Base-by-base conservation (phyloP, 2,113 vertebrate genomes). In the Scatophagus argus region DNA sequence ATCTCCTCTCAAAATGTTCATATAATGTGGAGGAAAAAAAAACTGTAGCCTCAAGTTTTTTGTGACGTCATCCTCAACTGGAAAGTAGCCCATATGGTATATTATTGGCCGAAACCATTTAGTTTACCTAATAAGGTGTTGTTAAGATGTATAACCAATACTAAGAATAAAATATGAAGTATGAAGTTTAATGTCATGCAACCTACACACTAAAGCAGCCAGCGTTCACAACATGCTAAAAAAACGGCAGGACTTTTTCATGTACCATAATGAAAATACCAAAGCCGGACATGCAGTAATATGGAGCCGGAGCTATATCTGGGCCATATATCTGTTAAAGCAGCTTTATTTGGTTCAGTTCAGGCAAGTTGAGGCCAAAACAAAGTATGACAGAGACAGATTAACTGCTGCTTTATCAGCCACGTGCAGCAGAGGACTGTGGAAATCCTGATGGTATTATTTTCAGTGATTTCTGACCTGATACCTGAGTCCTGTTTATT, bases 351-450 rank as follows among this genome's bases (percentile, higher is more conserved):
- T 87, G 84, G 84, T 81, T 85, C 10, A 1, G 62, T 87, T 51
- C 43, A 74, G 44, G 34, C 67, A 29, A 79, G 78, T 41, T 79
- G 69, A 77, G 32, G 87, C 89, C 88, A 86, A 88, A 88, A 67
- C 83, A 82, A 85, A 90, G 81, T 91, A 69, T 86, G 90, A 85
- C 81, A 78, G 75, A 82, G 78, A 70, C 72, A 76, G 88, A 89
- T 88, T 90, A 88, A 89, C 81, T 49, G 21, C 59, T 9, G 68
- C 75, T 80, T 75, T 74, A 74, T 84, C 81, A n/a, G 76, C n/a
- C 72, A 79, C 25, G 34, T 70, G 73, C 32, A 74, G 69, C 63
- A 58, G 25, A 61, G 29, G 49, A 79, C 60, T 36, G 58, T 43
- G n/a, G 55, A 78, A 83, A 80, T 83, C 43, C 43, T 44, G 16